Base-by-base conservation (phyloP, 1,140 invertebrate genomes). In the Armadillidium nasatum region DNA sequence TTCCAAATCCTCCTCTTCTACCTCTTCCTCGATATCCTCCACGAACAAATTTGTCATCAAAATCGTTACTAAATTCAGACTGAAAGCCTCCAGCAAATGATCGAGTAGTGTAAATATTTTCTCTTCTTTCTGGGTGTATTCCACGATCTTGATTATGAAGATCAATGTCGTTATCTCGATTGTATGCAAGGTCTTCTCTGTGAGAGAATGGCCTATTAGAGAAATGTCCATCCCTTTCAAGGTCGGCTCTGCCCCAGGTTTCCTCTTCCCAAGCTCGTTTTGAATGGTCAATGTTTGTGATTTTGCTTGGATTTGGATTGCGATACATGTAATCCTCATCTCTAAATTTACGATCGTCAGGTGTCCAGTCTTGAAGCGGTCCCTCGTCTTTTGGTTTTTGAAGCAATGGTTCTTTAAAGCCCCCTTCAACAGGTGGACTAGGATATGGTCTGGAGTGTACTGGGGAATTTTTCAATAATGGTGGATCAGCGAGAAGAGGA, bases 1-100 rank as follows among this genome's bases (percentile, higher is more conserved):
- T 69, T 67, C 43, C 74, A 75, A 22, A 68, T 43, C 60, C 77
- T 69, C 71, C 21, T 45, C 77, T 73, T 33, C 72, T n/a, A n/a
- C 76, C 76, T 70, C 76, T 60, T 13, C 76, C 70, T 21, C 75
- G 43, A n/a, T 74, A 74, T n/a, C 76, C 70, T 19, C 73, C 77
- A 19, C 72, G 60, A 68, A 72, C 71, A 23, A 71, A 72, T 10
- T 78, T 76, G 13, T 72, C 45, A n/a, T 74, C 75, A 23, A 73
- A 74, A 10, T 73, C 73, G 33, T 80, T 70, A 33, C 78, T 69
- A 10, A 19, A 13, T 19, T 70, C 75, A 22, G 44, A 46, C 15
- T 72, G 74, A 33, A 54, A 43, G 15, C 72, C 44, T 33, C 33
- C 33, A 33, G 33, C 33, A 33, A 33, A 33, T 33, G 33, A 33